These are phyloP conservation scores for Cathartes aura DNA, from an alignment of 2,113 vertebrate species.

Conservation along the genomic window DNA sequence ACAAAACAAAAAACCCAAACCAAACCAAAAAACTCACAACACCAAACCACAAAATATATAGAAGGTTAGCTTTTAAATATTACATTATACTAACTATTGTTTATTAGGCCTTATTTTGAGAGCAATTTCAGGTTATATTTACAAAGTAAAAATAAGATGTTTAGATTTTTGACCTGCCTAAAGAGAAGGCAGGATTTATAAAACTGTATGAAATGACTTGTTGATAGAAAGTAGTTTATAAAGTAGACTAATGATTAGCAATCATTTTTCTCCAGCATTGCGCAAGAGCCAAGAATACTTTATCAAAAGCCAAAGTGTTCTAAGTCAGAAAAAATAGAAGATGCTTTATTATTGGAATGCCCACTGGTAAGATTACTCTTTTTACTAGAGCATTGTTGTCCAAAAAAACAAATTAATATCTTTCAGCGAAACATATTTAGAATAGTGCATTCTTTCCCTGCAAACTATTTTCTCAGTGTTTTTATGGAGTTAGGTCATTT, in stretches of 20 bases:
- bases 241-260: slow-evolving; percentile 44
- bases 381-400: not conserved
- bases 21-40: not conserved
- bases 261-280: slow-evolving; percentile 79
- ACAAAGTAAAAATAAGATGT: not conserved
- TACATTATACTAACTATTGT: not conserved
- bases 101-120: not conserved
- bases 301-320: slow-evolving; percentile 87
- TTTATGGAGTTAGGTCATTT: not conserved
- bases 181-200: not conserved
- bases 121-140: not conserved
- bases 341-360: slow-evolving; percentile 91
- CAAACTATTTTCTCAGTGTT: not conserved
- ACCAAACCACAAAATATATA: not conserved
- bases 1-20: not conserved
- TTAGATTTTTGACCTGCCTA: not conserved
- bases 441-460: not conserved
- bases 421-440: not conserved
- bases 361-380: slow-evolving; percentile 86
- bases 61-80: not conserved
- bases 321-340: slow-evolving; percentile 93
- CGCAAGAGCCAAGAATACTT: slow-evolving; percentile 83
- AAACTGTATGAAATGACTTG: slow-evolving; percentile 20
- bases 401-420: not conserved
- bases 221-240: not conserved